Evolutionary conservation across 2,113 vertebrate species (phyloP).

Genomic region (Ptilonorhynchus violaceus): DNA sequence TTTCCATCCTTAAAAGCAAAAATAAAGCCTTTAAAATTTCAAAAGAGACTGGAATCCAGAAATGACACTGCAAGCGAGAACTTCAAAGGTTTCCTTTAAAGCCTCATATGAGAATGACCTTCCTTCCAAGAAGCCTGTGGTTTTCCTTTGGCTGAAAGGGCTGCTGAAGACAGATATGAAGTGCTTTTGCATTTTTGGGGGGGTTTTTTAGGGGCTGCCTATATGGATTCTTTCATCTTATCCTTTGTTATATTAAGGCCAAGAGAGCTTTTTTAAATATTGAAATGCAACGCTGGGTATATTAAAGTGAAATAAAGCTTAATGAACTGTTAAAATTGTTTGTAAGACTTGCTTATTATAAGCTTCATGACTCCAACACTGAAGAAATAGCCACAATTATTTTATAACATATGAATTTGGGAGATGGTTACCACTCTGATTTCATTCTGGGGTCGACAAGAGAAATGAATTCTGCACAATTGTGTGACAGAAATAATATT

Average conservation of each 20-base stretch:
- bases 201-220: not conserved
- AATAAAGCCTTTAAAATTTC: constrained; percentile 5
- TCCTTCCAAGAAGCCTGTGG: not conserved
- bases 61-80: not conserved
- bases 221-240: not conserved
- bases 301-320: not conserved
- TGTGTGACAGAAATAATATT: not conserved
- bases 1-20: not conserved
- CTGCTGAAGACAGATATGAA: not conserved
- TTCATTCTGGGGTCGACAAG: not conserved
- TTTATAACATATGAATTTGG: not conserved
- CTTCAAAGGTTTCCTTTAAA: constrained; percentile 8
- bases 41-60: not conserved
- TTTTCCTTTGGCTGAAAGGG: not conserved
- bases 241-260: not conserved
- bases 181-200: not conserved
- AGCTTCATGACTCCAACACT: not conserved
- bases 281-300: not conserved
- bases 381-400: not conserved
- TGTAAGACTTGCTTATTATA: not conserved
- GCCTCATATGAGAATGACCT: not conserved
- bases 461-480: not conserved
- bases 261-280: not conserved
- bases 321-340: not conserved
- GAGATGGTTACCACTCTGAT: not conserved